Conservation (phyloP, 2,797 vertebrate genomes). For the Schizopygopsis malacanthus region DNA sequence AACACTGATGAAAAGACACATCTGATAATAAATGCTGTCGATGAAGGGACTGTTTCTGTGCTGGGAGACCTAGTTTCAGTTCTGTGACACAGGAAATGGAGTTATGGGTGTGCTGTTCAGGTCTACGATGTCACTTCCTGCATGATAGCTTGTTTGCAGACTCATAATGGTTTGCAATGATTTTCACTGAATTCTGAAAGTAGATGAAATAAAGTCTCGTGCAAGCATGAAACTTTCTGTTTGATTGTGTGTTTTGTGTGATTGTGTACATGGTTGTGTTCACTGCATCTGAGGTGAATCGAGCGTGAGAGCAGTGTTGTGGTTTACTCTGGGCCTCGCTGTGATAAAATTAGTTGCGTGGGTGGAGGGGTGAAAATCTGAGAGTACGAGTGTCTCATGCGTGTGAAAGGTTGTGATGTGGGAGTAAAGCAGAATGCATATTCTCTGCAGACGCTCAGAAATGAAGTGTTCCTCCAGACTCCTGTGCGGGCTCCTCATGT, state of each 20-base stretch:
- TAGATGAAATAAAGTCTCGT: not conserved
- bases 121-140: conserved; percentile 26
- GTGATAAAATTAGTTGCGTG: not conserved
- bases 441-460: conserved; percentile 3
- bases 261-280: not conserved
- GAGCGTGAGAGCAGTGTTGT: not conserved
- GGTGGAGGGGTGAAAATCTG: not conserved
- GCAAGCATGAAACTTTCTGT: not conserved
- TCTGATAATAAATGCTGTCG: not conserved
- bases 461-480: conserved; percentile 38
- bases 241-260: not conserved
- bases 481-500: conserved; percentile 29
- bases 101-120: not conserved
- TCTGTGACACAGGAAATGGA: conserved; percentile 12
- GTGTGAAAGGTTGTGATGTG: not conserved
- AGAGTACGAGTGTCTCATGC: not conserved
- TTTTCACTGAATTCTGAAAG: not conserved
- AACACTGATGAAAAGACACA: not conserved
- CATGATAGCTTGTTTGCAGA: not conserved
- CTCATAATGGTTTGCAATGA: not conserved
- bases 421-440: not conserved
- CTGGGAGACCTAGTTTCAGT: not conserved
- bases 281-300: not conserved
- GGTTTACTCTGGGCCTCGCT: not conserved
- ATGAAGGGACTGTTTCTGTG: not conserved